These are phyloP conservation scores for Danionella dracula DNA, from an alignment of 2,797 vertebrate species.

Conservation along the genomic window DNA sequence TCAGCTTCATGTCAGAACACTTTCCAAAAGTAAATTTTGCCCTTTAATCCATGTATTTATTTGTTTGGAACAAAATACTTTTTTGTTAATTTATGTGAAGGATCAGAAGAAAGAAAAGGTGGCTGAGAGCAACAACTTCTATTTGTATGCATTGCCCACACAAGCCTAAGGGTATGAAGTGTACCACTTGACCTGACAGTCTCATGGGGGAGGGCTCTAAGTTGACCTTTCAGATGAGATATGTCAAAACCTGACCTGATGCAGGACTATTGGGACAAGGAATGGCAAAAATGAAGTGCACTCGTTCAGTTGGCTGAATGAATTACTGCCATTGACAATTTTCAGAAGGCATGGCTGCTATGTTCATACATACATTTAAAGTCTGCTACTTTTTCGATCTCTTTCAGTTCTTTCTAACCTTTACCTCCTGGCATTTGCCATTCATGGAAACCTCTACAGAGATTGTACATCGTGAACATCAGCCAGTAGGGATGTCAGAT, in stretches of 20 bases:
- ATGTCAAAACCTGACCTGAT: background rate
- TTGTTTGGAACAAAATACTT: no score
- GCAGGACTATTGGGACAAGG: background rate
- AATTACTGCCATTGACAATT: background rate
- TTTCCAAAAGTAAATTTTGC: no score
- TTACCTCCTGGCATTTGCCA: no score
- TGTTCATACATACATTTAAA: background rate
- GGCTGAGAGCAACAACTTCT: background rate
- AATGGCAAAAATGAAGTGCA: background rate
- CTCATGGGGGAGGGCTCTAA: background rate
- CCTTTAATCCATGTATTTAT: no score
- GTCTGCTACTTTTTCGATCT: no score
- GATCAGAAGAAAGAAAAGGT: no score
- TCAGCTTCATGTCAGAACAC: no score
- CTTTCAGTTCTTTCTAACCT: no score
- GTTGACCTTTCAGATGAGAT: slow-evolving; percentile 9
- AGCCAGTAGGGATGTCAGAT: no score
- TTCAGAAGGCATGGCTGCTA: background rate
- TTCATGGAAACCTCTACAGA: no score
- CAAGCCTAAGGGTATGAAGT: background rate
- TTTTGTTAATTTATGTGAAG: no score
- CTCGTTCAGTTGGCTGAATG: background rate
- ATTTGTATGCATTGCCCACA: background rate
- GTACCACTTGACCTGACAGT: background rate
- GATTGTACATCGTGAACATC: no score